These are phyloP conservation scores for Hyles euphorbiae DNA, from an alignment of 1,140 invertebrate species.

Conservation along the genomic window DNA sequence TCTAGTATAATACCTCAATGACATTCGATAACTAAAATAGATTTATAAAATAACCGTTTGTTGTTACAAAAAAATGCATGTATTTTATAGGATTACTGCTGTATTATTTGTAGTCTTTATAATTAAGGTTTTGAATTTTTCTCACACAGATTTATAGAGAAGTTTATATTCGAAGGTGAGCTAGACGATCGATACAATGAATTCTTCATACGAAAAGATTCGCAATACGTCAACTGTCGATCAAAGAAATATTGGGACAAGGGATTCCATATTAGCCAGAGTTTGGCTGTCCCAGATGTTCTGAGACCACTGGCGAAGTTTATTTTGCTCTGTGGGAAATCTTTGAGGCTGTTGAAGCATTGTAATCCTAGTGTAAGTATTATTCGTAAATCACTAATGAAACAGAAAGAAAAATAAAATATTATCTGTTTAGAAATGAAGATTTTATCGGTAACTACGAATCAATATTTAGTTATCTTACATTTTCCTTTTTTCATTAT, in stretches of 20 bases:
- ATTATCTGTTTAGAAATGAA: neutral
- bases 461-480: neutral
- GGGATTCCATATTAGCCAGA: slow-evolving; percentile 73
- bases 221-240: slow-evolving; percentile 72
- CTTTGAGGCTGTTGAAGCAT: slow-evolving; percentile 76
- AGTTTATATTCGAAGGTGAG: slow-evolving; percentile 80
- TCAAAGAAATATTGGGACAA: slow-evolving; percentile 79
- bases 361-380: slow-evolving; percentile 77
- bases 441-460: neutral
- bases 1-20: too few relatives aligned
- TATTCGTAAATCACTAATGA: neutral
- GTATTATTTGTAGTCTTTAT: too few relatives aligned
- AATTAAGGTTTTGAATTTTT: too few relatives aligned
- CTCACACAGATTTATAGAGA: slow-evolving; percentile 76
- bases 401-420: neutral
- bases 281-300: slow-evolving; percentile 76
- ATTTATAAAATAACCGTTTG: too few relatives aligned
- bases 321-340: slow-evolving; percentile 79
- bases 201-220: slow-evolving; percentile 78
- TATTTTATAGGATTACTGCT: too few relatives aligned
- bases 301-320: slow-evolving; percentile 72
- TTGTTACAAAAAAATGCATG: too few relatives aligned
- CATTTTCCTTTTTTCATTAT: neutral
- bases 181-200: slow-evolving; percentile 77
- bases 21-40: too few relatives aligned